Conservation (phyloP, 2,113 vertebrate species). For the Lepus americanus region DNA sequence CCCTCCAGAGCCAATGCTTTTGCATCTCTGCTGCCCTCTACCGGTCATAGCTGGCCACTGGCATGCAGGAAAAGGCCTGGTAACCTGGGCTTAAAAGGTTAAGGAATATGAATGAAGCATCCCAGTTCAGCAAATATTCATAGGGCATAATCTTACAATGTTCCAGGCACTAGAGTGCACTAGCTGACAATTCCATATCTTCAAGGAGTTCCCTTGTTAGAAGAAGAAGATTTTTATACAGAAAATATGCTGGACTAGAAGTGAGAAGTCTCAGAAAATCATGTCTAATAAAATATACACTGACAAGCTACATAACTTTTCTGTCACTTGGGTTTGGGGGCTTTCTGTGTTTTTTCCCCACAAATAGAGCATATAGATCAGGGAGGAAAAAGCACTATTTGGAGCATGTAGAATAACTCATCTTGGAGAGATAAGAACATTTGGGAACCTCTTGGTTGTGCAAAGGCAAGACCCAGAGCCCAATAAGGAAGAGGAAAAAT, state of each 20-base stretch:
- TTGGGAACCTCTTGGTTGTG: background rate
- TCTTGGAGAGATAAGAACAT: background rate
- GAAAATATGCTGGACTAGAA: background rate
- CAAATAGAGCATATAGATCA: background rate
- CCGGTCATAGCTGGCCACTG: background rate
- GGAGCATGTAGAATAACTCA: background rate
- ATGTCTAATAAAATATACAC: background rate
- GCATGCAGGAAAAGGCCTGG: background rate
- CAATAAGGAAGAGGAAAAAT: background rate
- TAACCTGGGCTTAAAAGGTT: background rate
- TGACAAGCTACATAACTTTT: background rate
- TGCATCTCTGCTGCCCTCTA: slow-evolving; percentile 57
- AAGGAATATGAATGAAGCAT: background rate
- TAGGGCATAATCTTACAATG: background rate
- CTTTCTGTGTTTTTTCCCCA: background rate
- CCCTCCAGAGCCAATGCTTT: background rate
- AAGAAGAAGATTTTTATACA: background rate
- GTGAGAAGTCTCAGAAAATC: background rate
- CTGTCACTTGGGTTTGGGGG: background rate
- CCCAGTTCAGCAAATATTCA: background rate
- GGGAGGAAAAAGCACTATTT: background rate
- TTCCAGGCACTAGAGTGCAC: background rate
- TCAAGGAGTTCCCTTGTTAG: background rate
- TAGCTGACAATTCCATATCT: background rate
- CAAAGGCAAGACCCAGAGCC: background rate